Conservation (phyloP, 2,888 invertebrate genomes). For the Ophraella communa region DNA sequence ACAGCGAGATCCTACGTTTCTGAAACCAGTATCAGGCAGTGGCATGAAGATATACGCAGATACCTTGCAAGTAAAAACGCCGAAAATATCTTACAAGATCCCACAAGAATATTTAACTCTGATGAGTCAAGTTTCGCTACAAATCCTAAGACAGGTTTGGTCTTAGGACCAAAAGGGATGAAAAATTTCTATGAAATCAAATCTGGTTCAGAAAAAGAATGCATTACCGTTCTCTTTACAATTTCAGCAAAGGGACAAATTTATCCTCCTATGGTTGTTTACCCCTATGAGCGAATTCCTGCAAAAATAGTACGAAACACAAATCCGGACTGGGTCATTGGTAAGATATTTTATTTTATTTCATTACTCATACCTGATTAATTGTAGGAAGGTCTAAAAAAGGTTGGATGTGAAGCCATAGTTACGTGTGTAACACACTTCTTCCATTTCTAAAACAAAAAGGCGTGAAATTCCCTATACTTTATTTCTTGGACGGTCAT, state of each 20-base stretch:
- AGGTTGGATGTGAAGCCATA: slow-evolving; percentile 30
- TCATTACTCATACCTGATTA: no score
- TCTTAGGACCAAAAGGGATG: slow-evolving; percentile 27
- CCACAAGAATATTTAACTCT: slow-evolving; percentile 33
- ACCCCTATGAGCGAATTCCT: slow-evolving; percentile 22
- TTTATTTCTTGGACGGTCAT: no score
- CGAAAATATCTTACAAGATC: slow-evolving; percentile 31
- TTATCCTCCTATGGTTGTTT: slow-evolving; percentile 27
- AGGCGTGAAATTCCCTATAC: no score
- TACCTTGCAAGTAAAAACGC: slow-evolving; percentile 24
- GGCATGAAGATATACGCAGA: no score
- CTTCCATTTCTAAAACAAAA: no score
- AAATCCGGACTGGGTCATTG: slow-evolving; percentile 29
- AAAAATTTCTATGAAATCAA: slow-evolving; percentile 24
- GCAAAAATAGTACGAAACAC: slow-evolving; percentile 29
- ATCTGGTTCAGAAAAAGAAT: slow-evolving; percentile 23
- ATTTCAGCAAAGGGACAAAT: slow-evolving; percentile 32
- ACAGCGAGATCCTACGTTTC: slow-evolving; percentile 26
- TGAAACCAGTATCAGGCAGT: slow-evolving; percentile 24
- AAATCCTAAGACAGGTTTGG: slow-evolving; percentile 27
- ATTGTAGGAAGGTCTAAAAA: not conserved
- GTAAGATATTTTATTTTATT: slow-evolving; percentile 3
- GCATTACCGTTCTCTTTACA: slow-evolving; percentile 28
- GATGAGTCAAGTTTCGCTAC: slow-evolving; percentile 32
- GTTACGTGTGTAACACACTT: slow-evolving; percentile 31